Base-by-base conservation (phyloP, 2,888 invertebrate genomes). In the Ceriagrion tenellum region DNA sequence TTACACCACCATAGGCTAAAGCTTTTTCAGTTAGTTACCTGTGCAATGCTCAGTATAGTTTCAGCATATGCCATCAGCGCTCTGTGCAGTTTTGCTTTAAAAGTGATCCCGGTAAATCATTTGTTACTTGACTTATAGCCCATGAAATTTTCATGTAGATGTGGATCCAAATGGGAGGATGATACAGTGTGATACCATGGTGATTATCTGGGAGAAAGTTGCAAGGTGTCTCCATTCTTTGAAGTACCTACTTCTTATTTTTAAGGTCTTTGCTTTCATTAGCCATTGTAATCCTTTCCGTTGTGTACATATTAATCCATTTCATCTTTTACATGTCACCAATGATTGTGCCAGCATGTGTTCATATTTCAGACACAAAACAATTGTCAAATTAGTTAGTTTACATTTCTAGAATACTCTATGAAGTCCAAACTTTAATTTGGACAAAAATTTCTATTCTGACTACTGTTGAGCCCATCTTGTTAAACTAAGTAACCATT, bases 281-380 rank as follows among this genome's bases (percentile, higher is more conserved):
- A 35, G 16, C 13, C 16, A 35, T 81, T 30, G 30, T 20, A 59
- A 59, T 3, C 16, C 16, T 35, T 35, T 81, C 35, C 35, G 13
- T 35, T 35, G 30, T 35, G 81, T 35, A 81, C 16, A 81, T 81
- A 35, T 8, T 8, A 35, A 81, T 81, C 81, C 35, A 30, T 16
- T 35, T 35, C 35, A 81, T 81, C 13, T 81, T 30, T 0, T 35
- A 81, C 35, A 13, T 35, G 81, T 35, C 81, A 81, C 81, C 10
- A 81, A 35, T 81, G 81, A 13, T 81, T 81, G 18, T 35, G 35
- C 81, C 81, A 81, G 35, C 16, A 81, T 81, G 81, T 81, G 81
- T 81, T 81, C 81, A 81, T 81, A 35, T 81, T 81, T 18, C 74
- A 69, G 69, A n/a, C 30, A 81, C 35, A 81, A 30, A 81, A 81